A percentile compares a stretch with the other conserved stretches of the same genome.
Conservation (phyloP, 2,888 invertebrate genomes). For the Nemotelus pantherinus region DNA sequence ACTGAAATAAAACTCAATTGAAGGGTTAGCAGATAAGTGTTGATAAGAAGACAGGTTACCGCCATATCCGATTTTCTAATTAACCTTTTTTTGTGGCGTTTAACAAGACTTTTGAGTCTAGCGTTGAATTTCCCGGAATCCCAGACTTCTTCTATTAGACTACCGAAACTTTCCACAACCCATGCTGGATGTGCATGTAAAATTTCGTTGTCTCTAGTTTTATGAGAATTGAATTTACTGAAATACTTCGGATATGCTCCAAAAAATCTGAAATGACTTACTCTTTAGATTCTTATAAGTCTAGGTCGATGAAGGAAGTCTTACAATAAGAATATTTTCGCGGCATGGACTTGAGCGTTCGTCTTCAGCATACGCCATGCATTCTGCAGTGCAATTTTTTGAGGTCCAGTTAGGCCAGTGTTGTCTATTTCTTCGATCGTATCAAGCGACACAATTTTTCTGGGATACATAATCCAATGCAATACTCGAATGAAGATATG, state of each 20-base stretch:
- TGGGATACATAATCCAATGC: slow-evolving; percentile 33
- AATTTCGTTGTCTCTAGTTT: slow-evolving; percentile 30
- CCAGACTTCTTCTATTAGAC: slow-evolving; percentile 40
- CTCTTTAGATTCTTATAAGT: background rate
- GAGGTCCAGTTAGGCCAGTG: slow-evolving; percentile 42
- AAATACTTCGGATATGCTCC: slow-evolving; percentile 35
- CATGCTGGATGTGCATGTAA: slow-evolving; percentile 42
- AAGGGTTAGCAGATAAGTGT: background rate
- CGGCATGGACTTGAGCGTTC: slow-evolving; percentile 29
- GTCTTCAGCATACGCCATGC: slow-evolving; percentile 45
- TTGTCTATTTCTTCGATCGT: slow-evolving; percentile 28
- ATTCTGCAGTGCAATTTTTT: slow-evolving; percentile 41
- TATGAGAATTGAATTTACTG: slow-evolving; percentile 5
- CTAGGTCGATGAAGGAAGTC: background rate
- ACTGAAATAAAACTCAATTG: slow-evolving; percentile 14
- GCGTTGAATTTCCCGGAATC: slow-evolving; percentile 36
- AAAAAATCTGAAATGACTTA: slow-evolving; percentile 40
- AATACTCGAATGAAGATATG: background rate
- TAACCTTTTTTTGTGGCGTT: slow-evolving; percentile 20
- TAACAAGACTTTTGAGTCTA: slow-evolving; percentile 6
- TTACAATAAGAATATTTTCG: slow-evolving; percentile 38
- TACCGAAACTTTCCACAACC: slow-evolving; percentile 30
- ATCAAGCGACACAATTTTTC: slow-evolving; percentile 32
- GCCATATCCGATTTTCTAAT: slow-evolving; percentile 36
- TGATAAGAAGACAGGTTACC: slow-evolving; percentile 22